Base-by-base conservation (phyloP, 1,140 invertebrate genomes). In the Meloidogyne hapla region DNA sequence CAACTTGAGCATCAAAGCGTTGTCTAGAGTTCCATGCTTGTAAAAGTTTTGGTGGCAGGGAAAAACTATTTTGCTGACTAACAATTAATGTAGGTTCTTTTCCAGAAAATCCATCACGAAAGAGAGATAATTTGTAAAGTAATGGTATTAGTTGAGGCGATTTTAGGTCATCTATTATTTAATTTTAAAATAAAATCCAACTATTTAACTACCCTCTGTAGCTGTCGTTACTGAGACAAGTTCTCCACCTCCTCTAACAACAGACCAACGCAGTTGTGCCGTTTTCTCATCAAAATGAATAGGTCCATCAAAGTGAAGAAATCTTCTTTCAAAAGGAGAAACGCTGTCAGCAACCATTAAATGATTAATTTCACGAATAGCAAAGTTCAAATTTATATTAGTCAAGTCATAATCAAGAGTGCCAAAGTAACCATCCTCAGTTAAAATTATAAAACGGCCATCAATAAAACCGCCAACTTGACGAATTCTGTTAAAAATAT, bases 11-110 rank as follows among this genome's bases (percentile, higher is more conserved):
- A 65, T 85, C 84, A 62, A 87, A 85, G 12, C 80, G 66, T 33
- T 85, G 84, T 10, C 76, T 71, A 1, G 85, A 87, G 42, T 65
- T 77, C 84, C 84, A 85, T 3, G 23, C 69, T 23, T 82, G 75
- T 9, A 86, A 71, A 33, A 87, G 48, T 13, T 74, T 45, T 21
- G 67, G 9, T 1, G 84, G 85, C 13, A 85, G 48, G 18, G 74
- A 75, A 38, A 77, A 81, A 38, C 45, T 64, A 61, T 68, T 73
- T 21, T 75, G 63, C 21, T 77, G 67, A 2, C 79, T 74, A 21
- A 84, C 61, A 25, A 80, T 77, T n/a, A 79, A 63, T 23, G 70
- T 79, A 23, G 78, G 70, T 26, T 87, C 84, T 6, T 56, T 56
- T 0, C 79, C 85, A 21, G 77, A 81, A 40, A 87, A 79, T 23